These are phyloP conservation scores for Danio jaintianensis DNA, from an alignment of 2,797 vertebrate species.

Conservation along the genomic window DNA sequence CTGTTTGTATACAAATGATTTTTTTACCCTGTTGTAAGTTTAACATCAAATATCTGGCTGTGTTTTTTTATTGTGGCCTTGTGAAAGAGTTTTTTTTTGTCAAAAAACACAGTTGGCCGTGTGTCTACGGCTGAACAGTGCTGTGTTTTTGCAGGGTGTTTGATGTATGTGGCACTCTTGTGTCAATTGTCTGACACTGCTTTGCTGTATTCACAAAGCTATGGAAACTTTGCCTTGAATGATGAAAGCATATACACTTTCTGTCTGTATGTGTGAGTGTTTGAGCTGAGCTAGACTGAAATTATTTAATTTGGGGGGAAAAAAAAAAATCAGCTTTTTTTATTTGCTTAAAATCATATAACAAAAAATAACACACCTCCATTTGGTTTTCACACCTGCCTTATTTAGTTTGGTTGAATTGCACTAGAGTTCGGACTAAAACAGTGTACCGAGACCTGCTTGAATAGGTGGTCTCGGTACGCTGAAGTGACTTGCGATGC, in stretches of 20 bases:
- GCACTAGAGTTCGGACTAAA: no score
- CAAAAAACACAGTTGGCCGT: background rate
- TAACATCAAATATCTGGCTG: background rate
- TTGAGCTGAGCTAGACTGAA: background rate
- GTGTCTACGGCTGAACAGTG: background rate
- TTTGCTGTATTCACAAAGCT: constrained; percentile 46
- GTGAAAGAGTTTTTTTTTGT: background rate
- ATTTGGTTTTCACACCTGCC: no score
- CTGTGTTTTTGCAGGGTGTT: background rate
- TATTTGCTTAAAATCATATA: no score
- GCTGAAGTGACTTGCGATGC: no score
- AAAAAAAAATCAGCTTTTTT: no score
- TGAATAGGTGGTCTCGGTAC: no score
- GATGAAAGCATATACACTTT: background rate
- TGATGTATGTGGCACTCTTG: constrained; percentile 31
- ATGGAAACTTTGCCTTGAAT: constrained; percentile 18
- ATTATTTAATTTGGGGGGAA: no score
- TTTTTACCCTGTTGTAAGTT: no score
- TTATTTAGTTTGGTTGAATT: no score
- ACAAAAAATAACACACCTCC: no score
- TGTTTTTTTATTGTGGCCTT: constrained; percentile 12
- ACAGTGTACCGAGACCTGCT: no score
- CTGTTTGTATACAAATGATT: background rate
- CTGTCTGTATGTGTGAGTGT: background rate
- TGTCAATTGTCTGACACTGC: constrained; percentile 43